Conservation (phyloP, 2,888 invertebrate genomes). For the Eupithecia pulchellata region DNA sequence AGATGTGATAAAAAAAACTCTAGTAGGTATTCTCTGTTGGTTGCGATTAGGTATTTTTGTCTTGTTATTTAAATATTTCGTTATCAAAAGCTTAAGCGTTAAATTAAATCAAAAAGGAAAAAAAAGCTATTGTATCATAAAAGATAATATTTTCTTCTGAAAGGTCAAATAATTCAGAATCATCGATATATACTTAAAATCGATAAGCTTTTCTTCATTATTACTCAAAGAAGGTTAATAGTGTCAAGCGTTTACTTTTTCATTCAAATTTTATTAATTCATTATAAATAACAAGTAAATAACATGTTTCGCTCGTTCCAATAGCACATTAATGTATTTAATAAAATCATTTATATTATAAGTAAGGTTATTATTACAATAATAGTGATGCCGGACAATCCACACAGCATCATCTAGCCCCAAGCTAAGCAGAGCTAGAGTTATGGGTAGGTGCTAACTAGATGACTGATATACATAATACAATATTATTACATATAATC, state of each 20-base stretch:
- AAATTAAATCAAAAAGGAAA: background rate
- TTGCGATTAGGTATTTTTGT: background rate
- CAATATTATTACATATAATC: too few species aligned
- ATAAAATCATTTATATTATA: conserved; percentile 24
- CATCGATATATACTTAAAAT: conserved; percentile 14
- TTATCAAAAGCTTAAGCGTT: background rate
- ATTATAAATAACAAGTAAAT: conserved; percentile 17
- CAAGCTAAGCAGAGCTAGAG: too few species aligned
- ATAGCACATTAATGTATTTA: conserved; percentile 8
- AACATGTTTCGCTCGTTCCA: conserved; percentile 10
- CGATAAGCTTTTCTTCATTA: background rate
- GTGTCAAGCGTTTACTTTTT: conserved; percentile 16
- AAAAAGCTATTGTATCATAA: background rate
- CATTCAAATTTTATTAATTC: conserved; percentile 5
- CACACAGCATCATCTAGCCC: too few species aligned
- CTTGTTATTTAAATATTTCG: conserved; percentile 4
- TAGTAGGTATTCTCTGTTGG: too few species aligned
- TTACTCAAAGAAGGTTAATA: conserved; percentile 9
- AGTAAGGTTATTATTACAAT: conserved; percentile 20
- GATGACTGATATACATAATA: too few species aligned
- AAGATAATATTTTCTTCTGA: background rate
- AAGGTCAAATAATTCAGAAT: conserved; percentile 4
- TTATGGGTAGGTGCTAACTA: too few species aligned
- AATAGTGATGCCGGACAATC: conserved; percentile 19
- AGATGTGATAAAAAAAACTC: too few species aligned